phyloP scores from a whole-genome alignment of 2,888 invertebrate species.

The Timandra comae region DNA sequence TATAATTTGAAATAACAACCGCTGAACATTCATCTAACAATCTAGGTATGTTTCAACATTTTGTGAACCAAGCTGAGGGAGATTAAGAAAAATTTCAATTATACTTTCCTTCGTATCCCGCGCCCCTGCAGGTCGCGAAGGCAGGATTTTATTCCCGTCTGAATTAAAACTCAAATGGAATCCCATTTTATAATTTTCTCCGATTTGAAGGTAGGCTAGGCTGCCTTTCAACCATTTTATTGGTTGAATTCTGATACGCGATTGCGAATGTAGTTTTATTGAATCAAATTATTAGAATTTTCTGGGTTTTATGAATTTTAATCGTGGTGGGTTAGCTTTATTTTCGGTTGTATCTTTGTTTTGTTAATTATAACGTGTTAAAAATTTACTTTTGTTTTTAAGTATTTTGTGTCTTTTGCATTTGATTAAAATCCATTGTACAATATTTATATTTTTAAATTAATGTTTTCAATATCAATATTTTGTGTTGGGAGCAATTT shows the following conservation, averaged over 20 bases:
- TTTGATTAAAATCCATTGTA: too few relatives aligned
- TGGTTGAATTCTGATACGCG: slow-evolving; percentile 19
- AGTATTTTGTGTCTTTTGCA: too few relatives aligned
- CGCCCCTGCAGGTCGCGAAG: slow-evolving; percentile 25
- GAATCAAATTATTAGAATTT: slow-evolving; percentile 11
- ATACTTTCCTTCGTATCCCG: slow-evolving; percentile 30
- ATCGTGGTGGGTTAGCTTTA: neutral
- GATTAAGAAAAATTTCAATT: slow-evolving; percentile 60
- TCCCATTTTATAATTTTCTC: slow-evolving; percentile 51
- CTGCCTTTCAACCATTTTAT: slow-evolving; percentile 29
- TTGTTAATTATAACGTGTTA: too few relatives aligned
- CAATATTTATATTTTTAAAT: too few relatives aligned
- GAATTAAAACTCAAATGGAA: slow-evolving; percentile 53
- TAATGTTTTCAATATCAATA: too few relatives aligned
- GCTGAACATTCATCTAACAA: slow-evolving; percentile 27
- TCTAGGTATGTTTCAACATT: slow-evolving; percentile 24
- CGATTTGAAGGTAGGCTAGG: slow-evolving; percentile 37
- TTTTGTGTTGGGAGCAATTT: too few relatives aligned
- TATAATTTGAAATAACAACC: slow-evolving; percentile 26
- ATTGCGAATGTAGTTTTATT: slow-evolving; percentile 18
- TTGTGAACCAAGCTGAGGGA: slow-evolving; percentile 28
- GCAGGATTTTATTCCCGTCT: slow-evolving; percentile 29
- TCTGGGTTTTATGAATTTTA: slow-evolving; percentile 4
- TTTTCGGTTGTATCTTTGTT: too few relatives aligned
- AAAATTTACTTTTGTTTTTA: too few relatives aligned